Evolutionary conservation across 2,888 invertebrate species (phyloP), one percentile per base, ranked within the genome.

Genomic region (Apotomis capreana): DNA sequence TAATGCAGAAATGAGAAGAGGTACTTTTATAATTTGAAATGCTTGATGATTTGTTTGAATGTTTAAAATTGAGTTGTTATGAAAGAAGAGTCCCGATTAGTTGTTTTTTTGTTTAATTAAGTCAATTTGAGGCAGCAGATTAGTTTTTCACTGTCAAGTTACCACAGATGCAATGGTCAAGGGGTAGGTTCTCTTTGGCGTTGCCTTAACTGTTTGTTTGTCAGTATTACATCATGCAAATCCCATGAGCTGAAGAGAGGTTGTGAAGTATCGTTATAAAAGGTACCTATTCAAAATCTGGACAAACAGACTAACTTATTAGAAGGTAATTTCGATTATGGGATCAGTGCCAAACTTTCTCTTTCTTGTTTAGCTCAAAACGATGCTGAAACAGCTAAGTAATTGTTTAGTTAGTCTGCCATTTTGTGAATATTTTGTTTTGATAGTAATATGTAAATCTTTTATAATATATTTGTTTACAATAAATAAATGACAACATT

Each of bases 391-490:
- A 89, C 90, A 91, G 89, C 91, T 89, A 90, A 91, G 89, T 91
- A 89, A 90, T 90, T 91, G 89, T 92, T 92, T 92, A 91, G 93
- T 93, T 93, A 93, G 93, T 93, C 93, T 93, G 93, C 93, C 93
- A 93, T 92, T 91, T 92, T 93, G 93, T 93, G 93, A 93, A 93
- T 93, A 93, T 92, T 92, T 93, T 92, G 93, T 93, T 92, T 92
- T 92, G 90, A 93, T 93, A 93, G 92, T 92, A 92, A 92, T 93
- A 92, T 93, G 93, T 93, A 93, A 93, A 93, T 92, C 93, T 93
- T 93, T 93, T 93, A 92, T 93, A 93, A 93, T 92, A 93, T 92
- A 93, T 93, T 93, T 93, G 93, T 92, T 93, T 93, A 93, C 92
- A 91, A 91, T 92, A 92, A 90, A 90, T 90, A 90, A 92, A 93